Percentiles rank a stretch among this genome's conserved stretches.
Evolutionary conservation across 2,113 vertebrate genomes (phyloP).

Genomic region (Pelecanoides urinatrix): DNA sequence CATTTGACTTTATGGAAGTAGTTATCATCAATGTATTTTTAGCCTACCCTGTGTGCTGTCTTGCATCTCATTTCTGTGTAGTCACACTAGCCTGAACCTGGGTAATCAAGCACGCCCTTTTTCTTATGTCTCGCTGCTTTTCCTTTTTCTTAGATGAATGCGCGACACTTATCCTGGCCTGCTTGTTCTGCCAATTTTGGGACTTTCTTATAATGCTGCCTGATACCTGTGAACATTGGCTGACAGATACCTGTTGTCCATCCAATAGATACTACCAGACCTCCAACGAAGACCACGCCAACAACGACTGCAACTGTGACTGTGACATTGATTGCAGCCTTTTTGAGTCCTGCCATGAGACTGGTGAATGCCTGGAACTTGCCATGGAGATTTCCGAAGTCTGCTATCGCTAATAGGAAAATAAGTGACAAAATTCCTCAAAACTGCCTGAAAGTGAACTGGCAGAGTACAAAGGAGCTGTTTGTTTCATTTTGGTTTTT

Average conservation of each 20-base stretch:
- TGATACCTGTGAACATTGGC: slow-evolving; percentile 71
- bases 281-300: slow-evolving; percentile 41
- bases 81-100: background rate
- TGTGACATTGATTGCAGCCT: slow-evolving; percentile 80
- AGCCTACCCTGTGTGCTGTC: background rate
- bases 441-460: background rate
- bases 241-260: slow-evolving; percentile 75
- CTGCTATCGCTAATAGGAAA: slow-evolving; percentile 71
- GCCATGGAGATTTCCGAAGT: slow-evolving; percentile 85
- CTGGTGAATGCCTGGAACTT: slow-evolving; percentile 78
- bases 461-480: background rate
- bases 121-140: slow-evolving; percentile 26
- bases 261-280: slow-evolving; percentile 75
- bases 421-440: background rate
- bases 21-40: background rate
- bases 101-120: background rate
- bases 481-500: background rate
- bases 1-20: background rate
- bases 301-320: slow-evolving; percentile 72
- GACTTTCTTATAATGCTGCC: slow-evolving; percentile 84
- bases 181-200: slow-evolving; percentile 83
- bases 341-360: slow-evolving; percentile 79
- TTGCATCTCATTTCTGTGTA: background rate
- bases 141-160: slow-evolving; percentile 76
- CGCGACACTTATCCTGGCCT: slow-evolving; percentile 80